phyloP scores from a whole-genome alignment of 2,888 invertebrate species.

The Tetropium fuscum region DNA sequence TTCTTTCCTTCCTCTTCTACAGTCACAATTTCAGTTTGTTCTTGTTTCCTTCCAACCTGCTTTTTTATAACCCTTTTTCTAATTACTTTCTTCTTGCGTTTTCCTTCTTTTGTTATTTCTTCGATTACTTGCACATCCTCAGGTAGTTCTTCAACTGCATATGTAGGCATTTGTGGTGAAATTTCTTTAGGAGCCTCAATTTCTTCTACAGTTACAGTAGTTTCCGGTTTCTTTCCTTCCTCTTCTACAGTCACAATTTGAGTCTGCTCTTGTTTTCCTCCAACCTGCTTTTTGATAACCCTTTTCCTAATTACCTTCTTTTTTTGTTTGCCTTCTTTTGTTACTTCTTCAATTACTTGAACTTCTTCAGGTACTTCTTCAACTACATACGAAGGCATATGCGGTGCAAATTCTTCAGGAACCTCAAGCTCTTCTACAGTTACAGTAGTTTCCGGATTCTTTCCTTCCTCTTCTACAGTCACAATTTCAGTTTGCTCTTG shows the following conservation, averaged over 20 bases:
- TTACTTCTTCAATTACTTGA: constrained; percentile 33
- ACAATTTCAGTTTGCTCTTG: constrained; percentile 59
- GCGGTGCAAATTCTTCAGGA: not conserved
- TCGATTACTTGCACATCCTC: constrained; percentile 49
- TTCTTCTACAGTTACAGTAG: constrained; percentile 52
- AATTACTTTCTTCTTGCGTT: constrained; percentile 37
- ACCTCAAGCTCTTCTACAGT: constrained; percentile 40
- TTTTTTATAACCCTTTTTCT: constrained; percentile 64
- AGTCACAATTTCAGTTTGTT: constrained; percentile 60
- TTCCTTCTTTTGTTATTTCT: constrained; percentile 50
- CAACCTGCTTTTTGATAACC: constrained; percentile 63
- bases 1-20: constrained; percentile 53
- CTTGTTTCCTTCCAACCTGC: constrained; percentile 57
- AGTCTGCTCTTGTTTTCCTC: constrained; percentile 59
- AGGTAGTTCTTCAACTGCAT: constrained; percentile 56
- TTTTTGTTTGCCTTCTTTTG: constrained; percentile 44
- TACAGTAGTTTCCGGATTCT: constrained; percentile 55
- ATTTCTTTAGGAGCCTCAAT: constrained; percentile 51
- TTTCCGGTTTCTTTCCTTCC: constrained; percentile 54
- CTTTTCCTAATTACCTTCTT: constrained; percentile 55
- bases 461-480: constrained; percentile 59
- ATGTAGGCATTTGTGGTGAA: constrained; percentile 61
- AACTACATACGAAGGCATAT: constrained; percentile 12
- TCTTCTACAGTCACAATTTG: constrained; percentile 64
- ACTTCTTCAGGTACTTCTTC: constrained; percentile 60